phyloP scores from a whole-genome alignment of 2,888 invertebrate species.

The Nymphalis polychloros region DNA sequence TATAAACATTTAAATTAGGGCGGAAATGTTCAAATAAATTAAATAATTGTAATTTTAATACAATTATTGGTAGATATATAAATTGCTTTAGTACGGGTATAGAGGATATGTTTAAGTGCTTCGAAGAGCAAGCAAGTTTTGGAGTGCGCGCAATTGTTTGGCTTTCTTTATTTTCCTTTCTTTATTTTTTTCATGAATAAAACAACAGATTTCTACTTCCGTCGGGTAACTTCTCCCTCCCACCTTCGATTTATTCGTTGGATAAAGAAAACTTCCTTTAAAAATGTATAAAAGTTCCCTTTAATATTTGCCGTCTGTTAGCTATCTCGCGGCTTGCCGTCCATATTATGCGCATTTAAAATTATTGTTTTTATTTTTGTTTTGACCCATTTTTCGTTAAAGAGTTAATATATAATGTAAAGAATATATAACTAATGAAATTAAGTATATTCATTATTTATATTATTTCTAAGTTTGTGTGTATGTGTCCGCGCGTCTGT shows the following conservation, averaged over 20 bases:
- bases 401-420: conserved; percentile 14
- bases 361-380: conserved; percentile 59
- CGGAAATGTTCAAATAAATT: conserved; percentile 12
- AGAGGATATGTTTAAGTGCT: conserved; percentile 51
- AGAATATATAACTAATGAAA: neutral
- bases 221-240: conserved; percentile 73
- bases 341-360: conserved; percentile 75
- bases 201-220: conserved; percentile 80
- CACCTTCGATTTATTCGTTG: conserved; percentile 80
- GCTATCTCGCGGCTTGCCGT: conserved; percentile 65
- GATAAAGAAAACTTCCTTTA: conserved; percentile 80
- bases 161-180: conserved; percentile 66
- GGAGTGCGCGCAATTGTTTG: conserved; percentile 53
- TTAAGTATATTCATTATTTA: neutral
- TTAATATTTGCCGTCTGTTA: conserved; percentile 78
- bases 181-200: conserved; percentile 81
- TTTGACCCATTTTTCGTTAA: conserved; percentile 35
- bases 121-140: conserved; percentile 45
- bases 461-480: neutral
- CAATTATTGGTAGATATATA: conserved; percentile 1
- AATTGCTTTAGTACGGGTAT: conserved; percentile 26
- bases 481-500: neutral
- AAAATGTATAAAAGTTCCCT: conserved; percentile 78
- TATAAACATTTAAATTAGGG: conserved; percentile 28
- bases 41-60: conserved; percentile 12